Percentiles rank a stretch among this genome's conserved stretches.
These are phyloP conservation scores for Plebejus anna DNA, from an alignment of 2,888 invertebrate species.

Conservation along the genomic window DNA sequence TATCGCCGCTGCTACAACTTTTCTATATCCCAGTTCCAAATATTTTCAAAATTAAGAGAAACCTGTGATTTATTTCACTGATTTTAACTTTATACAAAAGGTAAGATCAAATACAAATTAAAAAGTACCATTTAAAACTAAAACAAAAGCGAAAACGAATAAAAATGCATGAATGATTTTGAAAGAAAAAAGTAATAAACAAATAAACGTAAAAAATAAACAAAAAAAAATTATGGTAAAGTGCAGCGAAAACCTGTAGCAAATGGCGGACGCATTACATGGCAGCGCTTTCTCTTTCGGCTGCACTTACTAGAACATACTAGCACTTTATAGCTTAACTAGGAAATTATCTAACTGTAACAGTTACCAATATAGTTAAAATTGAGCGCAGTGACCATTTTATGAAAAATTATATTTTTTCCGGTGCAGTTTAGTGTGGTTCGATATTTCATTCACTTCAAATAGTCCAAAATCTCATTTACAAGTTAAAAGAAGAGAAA, in stretches of 20 bases:
- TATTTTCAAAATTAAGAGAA: slow-evolving; percentile 31
- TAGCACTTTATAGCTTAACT: not conserved
- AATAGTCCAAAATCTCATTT: not conserved
- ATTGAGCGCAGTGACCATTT: not conserved
- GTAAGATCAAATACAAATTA: not conserved
- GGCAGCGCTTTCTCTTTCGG: slow-evolving; percentile 64
- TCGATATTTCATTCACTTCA: not conserved
- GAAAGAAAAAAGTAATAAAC: not conserved
- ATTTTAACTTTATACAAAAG: slow-evolving; percentile 11
- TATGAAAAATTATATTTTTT: not conserved
- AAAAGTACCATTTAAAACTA: not conserved
- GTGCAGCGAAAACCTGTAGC: slow-evolving; percentile 45
- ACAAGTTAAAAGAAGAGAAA: not conserved
- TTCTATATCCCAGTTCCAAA: slow-evolving; percentile 41
- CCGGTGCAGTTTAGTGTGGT: not conserved
- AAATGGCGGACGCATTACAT: slow-evolving; percentile 65
- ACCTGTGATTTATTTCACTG: slow-evolving; percentile 40
- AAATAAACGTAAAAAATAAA: not conserved
- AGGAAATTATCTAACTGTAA: slow-evolving; percentile 2
- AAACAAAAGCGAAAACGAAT: not conserved
- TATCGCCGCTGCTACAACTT: slow-evolving; percentile 54
- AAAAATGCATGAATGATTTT: not conserved
- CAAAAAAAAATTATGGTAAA: slow-evolving; percentile 35
- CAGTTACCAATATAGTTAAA: not conserved
- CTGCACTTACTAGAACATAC: slow-evolving; percentile 35